Conservation (phyloP, 1,140 invertebrate species). For the Hycleus phaleratus region DNA sequence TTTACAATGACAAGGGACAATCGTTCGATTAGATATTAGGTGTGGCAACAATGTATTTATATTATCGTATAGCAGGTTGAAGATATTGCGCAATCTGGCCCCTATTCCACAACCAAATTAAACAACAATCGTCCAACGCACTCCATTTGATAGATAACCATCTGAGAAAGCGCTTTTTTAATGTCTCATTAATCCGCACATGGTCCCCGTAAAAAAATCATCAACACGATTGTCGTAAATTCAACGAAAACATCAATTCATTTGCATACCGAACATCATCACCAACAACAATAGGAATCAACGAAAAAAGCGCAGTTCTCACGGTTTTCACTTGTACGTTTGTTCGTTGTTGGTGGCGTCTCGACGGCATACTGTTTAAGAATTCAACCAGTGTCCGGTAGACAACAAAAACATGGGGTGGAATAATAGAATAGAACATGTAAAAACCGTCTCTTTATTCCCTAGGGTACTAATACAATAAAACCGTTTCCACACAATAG, state of each 20-base stretch:
- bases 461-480: constrained; percentile 4
- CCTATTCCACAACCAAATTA: constrained; percentile 3
- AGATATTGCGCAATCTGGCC: constrained; percentile 5
- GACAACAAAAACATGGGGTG: neutral
- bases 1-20: constrained; percentile 12
- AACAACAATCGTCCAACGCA: constrained; percentile 12
- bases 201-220: neutral
- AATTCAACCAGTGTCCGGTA: constrained; percentile 2
- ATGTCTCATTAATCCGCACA: constrained; percentile 11
- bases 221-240: constrained; percentile 3
- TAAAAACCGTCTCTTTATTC: constrained; percentile 7
- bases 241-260: neutral
- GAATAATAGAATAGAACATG: constrained; percentile 4
- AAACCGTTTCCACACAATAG: constrained; percentile 2
- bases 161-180: constrained; percentile 11
- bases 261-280: neutral
- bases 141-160: constrained; percentile 4
- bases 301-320: neutral
- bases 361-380: neutral
- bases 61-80: constrained; percentile 7
- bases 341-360: neutral
- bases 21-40: neutral
- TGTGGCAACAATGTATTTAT: constrained; percentile 3
- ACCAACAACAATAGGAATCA: neutral
- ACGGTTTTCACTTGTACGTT: neutral